A percentile compares a stretch with the other conserved stretches of the same genome.
Evolutionary conservation across 2,797 vertebrate species (phyloP).

Genomic region (Nannoperca obscura): DNA sequence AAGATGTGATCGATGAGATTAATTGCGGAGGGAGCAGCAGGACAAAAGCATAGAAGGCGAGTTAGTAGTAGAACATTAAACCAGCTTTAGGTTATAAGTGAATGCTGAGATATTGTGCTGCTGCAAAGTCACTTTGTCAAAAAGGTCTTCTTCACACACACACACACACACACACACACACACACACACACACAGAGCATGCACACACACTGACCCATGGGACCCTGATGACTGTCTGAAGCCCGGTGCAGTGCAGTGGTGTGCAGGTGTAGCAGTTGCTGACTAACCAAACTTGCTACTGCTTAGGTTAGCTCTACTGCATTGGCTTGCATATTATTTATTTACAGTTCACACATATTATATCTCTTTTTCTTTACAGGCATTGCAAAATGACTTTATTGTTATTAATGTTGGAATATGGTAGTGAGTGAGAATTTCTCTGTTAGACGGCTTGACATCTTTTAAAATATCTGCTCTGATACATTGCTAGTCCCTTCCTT

Average conservation of each 20-base stretch:
- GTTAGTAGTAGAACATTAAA: constrained; percentile 54
- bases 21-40: not conserved
- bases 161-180: constrained; percentile 10
- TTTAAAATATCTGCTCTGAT: not conserved
- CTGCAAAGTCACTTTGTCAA: constrained; percentile 58
- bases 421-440: not conserved
- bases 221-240: constrained; percentile 64
- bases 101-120: constrained; percentile 12
- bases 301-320: constrained; percentile 55
- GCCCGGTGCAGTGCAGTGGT: constrained; percentile 61
- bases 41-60: not conserved
- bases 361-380: not conserved
- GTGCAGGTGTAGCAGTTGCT: constrained; percentile 64
- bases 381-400: not conserved
- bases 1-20: constrained; percentile 9
- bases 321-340: constrained; percentile 23
- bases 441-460: not conserved
- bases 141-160: constrained; percentile 27
- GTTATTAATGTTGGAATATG: constrained; percentile 9
- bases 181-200: not conserved
- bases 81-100: constrained; percentile 1
- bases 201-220: constrained; percentile 30
- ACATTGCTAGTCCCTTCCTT: constrained; percentile 23
- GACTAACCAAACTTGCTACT: constrained; percentile 70
- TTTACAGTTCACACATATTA: constrained; percentile 16